These are phyloP conservation scores for Guaruba guarouba DNA, from an alignment of 2,113 vertebrate genomes.

Conservation along the genomic window DNA sequence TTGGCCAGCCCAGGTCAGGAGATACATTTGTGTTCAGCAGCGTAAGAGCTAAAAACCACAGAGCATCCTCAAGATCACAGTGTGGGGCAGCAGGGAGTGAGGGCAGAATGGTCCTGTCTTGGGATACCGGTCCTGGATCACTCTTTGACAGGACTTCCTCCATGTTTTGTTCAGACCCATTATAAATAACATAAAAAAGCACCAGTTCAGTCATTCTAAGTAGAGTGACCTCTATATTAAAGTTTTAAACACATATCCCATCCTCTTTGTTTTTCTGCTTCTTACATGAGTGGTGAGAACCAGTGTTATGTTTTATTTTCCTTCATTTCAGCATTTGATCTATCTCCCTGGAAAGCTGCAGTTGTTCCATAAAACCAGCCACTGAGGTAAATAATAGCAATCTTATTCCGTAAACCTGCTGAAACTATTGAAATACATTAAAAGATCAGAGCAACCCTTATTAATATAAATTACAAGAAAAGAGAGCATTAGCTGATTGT, in stretches of 20 bases:
- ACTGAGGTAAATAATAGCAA: slow-evolving; percentile 66
- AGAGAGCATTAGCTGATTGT: slow-evolving; percentile 37
- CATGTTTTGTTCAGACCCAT: not conserved
- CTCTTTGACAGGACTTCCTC: not conserved
- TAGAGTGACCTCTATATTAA: not conserved
- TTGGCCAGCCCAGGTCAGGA: not conserved
- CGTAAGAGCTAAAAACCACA: not conserved
- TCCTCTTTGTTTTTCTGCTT: not conserved
- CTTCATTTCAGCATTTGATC: slow-evolving; percentile 47
- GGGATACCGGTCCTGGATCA: not conserved
- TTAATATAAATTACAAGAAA: slow-evolving; percentile 48
- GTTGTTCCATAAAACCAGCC: slow-evolving; percentile 63
- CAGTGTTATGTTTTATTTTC: slow-evolving; percentile 12
- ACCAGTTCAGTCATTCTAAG: not conserved
- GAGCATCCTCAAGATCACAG: not conserved
- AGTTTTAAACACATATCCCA: not conserved
- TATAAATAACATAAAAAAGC: not conserved
- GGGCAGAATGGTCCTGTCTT: not conserved
- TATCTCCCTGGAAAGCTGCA: slow-evolving; percentile 38
- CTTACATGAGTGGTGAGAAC: not conserved
- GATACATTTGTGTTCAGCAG: not conserved
- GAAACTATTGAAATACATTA: slow-evolving; percentile 66
- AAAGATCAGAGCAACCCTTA: slow-evolving; percentile 61
- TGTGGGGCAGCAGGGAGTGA: not conserved
- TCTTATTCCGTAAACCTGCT: slow-evolving; percentile 65